Evolutionary conservation across 1,140 invertebrate genomes (phyloP).

Genomic region (Pseudomyrmex concolor): DNA sequence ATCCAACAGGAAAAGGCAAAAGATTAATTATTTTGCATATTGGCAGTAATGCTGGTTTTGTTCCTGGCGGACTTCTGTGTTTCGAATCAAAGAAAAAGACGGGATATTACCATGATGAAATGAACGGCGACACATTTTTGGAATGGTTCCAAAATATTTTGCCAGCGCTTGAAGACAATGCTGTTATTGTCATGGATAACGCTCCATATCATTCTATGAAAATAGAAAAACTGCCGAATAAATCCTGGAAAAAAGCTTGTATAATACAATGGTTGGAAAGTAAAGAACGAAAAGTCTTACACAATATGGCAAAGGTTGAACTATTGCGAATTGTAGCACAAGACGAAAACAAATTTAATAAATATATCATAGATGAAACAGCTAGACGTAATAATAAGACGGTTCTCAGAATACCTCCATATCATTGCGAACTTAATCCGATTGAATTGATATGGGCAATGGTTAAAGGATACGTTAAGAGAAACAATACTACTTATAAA

Average conservation of each 20-base stretch:
- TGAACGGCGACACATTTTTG: not conserved
- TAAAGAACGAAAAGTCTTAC: not conserved
- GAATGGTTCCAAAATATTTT: slow-evolving; percentile 5
- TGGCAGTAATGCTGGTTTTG: slow-evolving; percentile 25
- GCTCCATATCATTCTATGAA: slow-evolving; percentile 19
- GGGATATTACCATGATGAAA: not conserved
- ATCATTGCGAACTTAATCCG: slow-evolving; percentile 33
- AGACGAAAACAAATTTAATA: not conserved
- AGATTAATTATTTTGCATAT: slow-evolving; percentile 26
- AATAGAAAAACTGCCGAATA: slow-evolving; percentile 1
- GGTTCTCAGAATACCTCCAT: slow-evolving; percentile 27
- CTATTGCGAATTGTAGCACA: not conserved
- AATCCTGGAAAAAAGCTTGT: not conserved
- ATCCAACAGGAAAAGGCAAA: slow-evolving; percentile 24
- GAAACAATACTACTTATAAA: not conserved
- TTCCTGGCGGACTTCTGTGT: slow-evolving; percentile 9
- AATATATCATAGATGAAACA: slow-evolving; percentile 32
- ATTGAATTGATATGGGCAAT: slow-evolving; percentile 30
- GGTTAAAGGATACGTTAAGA: not conserved
- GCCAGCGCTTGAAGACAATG: not conserved
- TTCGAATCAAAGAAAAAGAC: slow-evolving; percentile 18
- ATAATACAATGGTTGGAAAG: slow-evolving; percentile 13
- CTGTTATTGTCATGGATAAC: slow-evolving; percentile 29
- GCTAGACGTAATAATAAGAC: not conserved
- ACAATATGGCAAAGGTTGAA: slow-evolving; percentile 9